Evolutionary conservation across 2,113 vertebrate species (phyloP), one percentile per base, ranked within the genome.

Genomic region (Ondatra zibethicus): DNA sequence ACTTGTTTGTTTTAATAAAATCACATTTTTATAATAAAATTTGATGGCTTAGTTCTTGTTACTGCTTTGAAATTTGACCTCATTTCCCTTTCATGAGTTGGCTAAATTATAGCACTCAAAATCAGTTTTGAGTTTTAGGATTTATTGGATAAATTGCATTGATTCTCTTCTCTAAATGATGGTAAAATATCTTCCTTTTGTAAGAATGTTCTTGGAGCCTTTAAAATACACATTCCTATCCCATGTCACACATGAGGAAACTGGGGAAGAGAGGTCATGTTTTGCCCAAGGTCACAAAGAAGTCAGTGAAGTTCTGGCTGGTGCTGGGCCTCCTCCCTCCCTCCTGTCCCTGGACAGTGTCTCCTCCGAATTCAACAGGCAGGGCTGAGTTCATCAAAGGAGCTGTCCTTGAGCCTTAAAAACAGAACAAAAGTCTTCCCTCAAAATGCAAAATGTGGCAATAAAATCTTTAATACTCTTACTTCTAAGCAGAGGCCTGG

Each of bases 1-100:
- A 42, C 52, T 78, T 55, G 81, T 27, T 92, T 88, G 61, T 70
- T 88, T 95, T 72, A 89, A 70, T 39, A 77, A 75, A 96, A 68
- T 42, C 61, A 86, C n/a, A 78, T 77, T 96, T 70, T 68, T 6
- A 84, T 82, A n/a, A 50, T 93, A 70, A 88, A 76, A 91, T 84
- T 87, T 73, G 86, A 27, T 94, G 47, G 66, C 55, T 88, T 50
- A 17, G 21, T 95, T 77, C 89, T 80, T 95, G n/a, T 95, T 72
- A 66, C 50, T 70, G 6, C 68, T 42, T 93, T 93, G 72, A 94
- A 47, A 85, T 92, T 39, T 86, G 95, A 80, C 52, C 47, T 96
- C 66, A 19, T 88, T 88, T 96, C 84, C 63, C 61, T 89, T 75
- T 58, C 75, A 33, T 61, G 89, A 80, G 33, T 33, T 84, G 58